Percentiles rank a stretch among this genome's conserved stretches.
These are phyloP conservation scores for Chaetodon auriga DNA, from an alignment of 2,113 vertebrate genomes.

Conservation along the genomic window DNA sequence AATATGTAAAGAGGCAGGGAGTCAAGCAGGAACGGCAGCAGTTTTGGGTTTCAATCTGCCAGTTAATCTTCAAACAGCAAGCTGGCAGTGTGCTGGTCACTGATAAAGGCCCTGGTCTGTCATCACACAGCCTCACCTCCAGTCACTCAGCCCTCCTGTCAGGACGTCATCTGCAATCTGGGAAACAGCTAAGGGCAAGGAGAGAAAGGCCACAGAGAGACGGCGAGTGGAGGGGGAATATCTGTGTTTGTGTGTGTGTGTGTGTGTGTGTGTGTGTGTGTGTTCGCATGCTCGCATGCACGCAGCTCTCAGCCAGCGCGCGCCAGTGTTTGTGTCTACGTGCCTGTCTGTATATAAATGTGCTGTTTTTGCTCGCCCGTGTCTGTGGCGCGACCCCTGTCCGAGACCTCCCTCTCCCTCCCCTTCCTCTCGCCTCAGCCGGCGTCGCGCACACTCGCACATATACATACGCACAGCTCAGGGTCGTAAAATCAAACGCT, in stretches of 20 bases:
- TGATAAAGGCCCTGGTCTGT: slow-evolving; percentile 85
- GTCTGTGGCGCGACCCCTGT: slow-evolving; percentile 51
- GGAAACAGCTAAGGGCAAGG: slow-evolving; percentile 82
- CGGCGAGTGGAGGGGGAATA: slow-evolving; percentile 43
- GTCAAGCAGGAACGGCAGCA: slow-evolving; percentile 66
- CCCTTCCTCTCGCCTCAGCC: background rate
- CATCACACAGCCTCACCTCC: slow-evolving; percentile 82
- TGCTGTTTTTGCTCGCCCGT: slow-evolving; percentile 9
- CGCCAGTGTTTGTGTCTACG: slow-evolving; percentile 6
- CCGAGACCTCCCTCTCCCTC: slow-evolving; percentile 18
- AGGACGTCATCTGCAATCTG: slow-evolving; percentile 82
- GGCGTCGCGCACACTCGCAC: slow-evolving; percentile 8
- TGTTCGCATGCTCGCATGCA: background rate
- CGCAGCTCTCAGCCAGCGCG: slow-evolving; percentile 27
- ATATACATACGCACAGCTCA: slow-evolving; percentile 38
- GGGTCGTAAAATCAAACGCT: slow-evolving; percentile 78
- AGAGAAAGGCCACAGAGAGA: slow-evolving; percentile 64
- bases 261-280: slow-evolving; percentile 38
- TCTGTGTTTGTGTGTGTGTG: slow-evolving; percentile 37
- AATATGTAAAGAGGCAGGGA: slow-evolving; percentile 75
- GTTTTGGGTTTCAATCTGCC: slow-evolving; percentile 80
- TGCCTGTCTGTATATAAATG: slow-evolving; percentile 48
- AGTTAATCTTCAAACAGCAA: slow-evolving; percentile 85
- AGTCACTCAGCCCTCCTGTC: slow-evolving; percentile 83
- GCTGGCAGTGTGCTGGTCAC: slow-evolving; percentile 84